Evolutionary conservation across 1,140 invertebrate genomes (phyloP).

Genomic region (Plectrocnemia conspersa): DNA sequence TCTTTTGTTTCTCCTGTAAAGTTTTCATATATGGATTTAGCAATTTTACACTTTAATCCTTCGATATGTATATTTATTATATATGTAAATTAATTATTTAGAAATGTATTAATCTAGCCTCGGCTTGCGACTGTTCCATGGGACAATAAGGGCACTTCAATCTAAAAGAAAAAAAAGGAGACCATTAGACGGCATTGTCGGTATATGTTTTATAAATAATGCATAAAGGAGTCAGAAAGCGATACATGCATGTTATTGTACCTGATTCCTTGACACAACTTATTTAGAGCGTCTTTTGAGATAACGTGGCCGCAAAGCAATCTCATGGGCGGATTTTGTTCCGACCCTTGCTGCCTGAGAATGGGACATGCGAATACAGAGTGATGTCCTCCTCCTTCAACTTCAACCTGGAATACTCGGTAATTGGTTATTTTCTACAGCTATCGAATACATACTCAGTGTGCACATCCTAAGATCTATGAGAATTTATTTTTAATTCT

Average conservation of each 20-base stretch:
- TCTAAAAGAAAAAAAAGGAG: conserved; percentile 53
- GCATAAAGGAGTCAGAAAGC: too few species aligned
- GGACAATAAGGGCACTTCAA: conserved; percentile 98
- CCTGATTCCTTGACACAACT: conserved; percentile 90
- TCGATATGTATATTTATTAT: too few species aligned
- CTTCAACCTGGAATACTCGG: conserved; percentile 40
- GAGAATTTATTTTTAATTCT: too few species aligned
- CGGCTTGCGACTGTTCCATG: conserved; percentile 88
- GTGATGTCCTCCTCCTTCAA: conserved; percentile 83
- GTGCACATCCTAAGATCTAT: too few species aligned
- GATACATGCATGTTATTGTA: too few species aligned
- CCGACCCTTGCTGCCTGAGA: conserved; percentile 91
- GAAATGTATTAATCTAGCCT: conserved; percentile 90
- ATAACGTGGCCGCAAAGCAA: conserved; percentile 98
- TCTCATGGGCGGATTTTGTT: conserved; percentile 95
- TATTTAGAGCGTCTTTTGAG: conserved; percentile 92
- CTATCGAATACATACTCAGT: too few species aligned
- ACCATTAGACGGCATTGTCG: conserved; percentile 34
- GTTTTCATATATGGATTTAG: too few species aligned
- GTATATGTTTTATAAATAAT: neutral
- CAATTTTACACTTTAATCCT: too few species aligned
- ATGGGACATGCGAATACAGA: conserved; percentile 99
- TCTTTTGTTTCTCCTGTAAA: too few species aligned
- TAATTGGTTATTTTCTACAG: neutral
- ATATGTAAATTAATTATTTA: conserved; percentile 48